Base-by-base conservation (phyloP, 1,140 invertebrate species). In the Theocolax elegans region DNA sequence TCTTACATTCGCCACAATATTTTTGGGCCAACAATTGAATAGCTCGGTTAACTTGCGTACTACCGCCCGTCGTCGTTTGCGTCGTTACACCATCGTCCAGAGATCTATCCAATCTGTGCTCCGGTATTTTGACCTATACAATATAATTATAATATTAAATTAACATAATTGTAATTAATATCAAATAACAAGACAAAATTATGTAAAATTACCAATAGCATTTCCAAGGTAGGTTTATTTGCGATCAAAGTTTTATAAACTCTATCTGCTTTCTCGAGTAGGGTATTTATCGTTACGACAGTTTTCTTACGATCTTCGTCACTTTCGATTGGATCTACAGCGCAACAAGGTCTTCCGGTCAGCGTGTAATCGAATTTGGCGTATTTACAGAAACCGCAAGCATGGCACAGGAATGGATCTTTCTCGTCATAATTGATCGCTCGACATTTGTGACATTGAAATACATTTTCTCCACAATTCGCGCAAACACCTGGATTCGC, bases 361-460 rank as follows among this genome's bases (percentile, higher is more conserved):
- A 99, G 87, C 10, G 94, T 96, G 80, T 94, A 97, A 86, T 99
- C 97, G 83, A 99, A 98, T 85, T 99, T 98, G n/a, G 97, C 97
- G 86, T 99, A 99, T 86, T 99, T 99, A 87, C 97, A 99, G 85
- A 98, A 99, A 2, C 97, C 97, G 86, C 97, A 99, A 9, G 96
- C 94, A 85, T 99, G 97, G 82, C 97, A 99, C 13, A 99, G 85
- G 89, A 99, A 99, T 1, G 97, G 97, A 88, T 99, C 97, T 82
- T 98, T 98, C 83, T 99, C 97, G 83, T 99, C 97, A 86, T 99
- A 99, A 86, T 99, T 99, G 72, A 99, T 99, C 0, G 97, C 95
- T 15, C 95, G 91, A 87, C 96, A 98, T 85, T 98, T 98, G 83
- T 98, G 95, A 81, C 97, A 99, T 78, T 99, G 97, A 83, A 97